Conservation (phyloP, 2,888 invertebrate genomes). For the Eugnorisma glareosa region DNA sequence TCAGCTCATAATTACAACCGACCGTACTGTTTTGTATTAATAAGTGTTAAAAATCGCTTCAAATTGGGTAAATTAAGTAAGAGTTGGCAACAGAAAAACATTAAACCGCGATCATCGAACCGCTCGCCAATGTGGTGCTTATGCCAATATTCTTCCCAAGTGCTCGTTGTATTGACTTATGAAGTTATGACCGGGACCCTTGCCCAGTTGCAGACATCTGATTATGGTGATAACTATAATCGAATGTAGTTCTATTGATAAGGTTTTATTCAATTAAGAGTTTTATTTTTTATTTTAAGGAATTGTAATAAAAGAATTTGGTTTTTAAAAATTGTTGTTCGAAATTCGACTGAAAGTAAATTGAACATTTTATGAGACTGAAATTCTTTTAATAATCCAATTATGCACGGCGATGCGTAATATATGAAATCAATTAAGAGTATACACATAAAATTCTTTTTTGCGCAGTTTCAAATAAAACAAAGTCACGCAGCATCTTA, state of each 20-base stretch:
- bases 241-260: not conserved
- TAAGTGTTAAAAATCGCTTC: too few relatives aligned
- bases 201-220: not conserved
- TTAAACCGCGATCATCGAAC: constrained; percentile 26
- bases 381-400: constrained; percentile 35
- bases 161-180: constrained; percentile 14
- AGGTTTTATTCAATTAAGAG: not conserved
- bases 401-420: constrained; percentile 17
- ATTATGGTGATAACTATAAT: not conserved
- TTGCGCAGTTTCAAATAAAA: not conserved
- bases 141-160: constrained; percentile 35
- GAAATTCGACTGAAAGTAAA: constrained; percentile 18
- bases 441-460: not conserved
- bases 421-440: not conserved
- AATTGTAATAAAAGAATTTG: not conserved
- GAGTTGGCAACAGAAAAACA: constrained; percentile 20
- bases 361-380: not conserved
- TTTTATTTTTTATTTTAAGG: not conserved
- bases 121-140: constrained; percentile 45
- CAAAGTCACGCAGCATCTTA: not conserved
- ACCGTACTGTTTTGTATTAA: too few relatives aligned
- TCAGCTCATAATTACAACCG: too few relatives aligned
- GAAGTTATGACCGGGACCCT: not conserved
- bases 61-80: too few relatives aligned
- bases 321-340: not conserved